Evolutionary conservation across 2,113 vertebrate genomes (phyloP).

Genomic region (Chaenocephalus aceratus): DNA sequence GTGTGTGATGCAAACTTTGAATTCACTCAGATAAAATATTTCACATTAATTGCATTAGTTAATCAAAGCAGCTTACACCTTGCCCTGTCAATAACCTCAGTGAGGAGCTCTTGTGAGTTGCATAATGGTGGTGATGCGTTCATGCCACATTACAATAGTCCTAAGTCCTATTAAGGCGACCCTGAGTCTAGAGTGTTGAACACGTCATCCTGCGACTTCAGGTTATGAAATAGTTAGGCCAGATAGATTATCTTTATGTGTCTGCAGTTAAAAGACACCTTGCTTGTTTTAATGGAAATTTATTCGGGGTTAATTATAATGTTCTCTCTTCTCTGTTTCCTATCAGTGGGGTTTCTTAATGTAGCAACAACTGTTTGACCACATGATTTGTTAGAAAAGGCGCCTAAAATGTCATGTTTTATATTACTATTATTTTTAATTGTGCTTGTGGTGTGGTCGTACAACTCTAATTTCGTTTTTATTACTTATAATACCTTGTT

Average conservation of each 20-base stretch:
- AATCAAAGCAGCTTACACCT: background rate
- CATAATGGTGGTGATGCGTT: slow-evolving; percentile 65
- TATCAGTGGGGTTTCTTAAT: too few relatives aligned
- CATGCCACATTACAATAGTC: slow-evolving; percentile 60
- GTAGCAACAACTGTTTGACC: background rate
- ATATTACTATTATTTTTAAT: background rate
- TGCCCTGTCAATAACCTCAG: background rate
- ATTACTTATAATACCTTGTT: background rate
- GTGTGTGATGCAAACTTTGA: background rate
- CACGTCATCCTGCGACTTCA: slow-evolving; percentile 65
- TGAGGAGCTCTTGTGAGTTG: slow-evolving; percentile 45
- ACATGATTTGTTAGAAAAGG: background rate
- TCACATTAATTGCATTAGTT: slow-evolving; percentile 43
- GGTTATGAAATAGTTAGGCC: slow-evolving; percentile 43
- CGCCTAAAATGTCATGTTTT: background rate
- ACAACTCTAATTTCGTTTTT: background rate
- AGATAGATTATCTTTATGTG: background rate
- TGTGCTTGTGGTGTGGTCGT: background rate
- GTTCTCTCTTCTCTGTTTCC: background rate
- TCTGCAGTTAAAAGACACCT: background rate
- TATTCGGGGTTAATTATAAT: background rate
- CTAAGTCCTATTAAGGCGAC: slow-evolving; percentile 60
- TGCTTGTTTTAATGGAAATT: background rate
- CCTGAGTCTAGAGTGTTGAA: slow-evolving; percentile 73
- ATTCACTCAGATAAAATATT: background rate